Evolutionary conservation across 2,113 vertebrate genomes (phyloP).

Genomic region (Gambusia holbrooki): DNA sequence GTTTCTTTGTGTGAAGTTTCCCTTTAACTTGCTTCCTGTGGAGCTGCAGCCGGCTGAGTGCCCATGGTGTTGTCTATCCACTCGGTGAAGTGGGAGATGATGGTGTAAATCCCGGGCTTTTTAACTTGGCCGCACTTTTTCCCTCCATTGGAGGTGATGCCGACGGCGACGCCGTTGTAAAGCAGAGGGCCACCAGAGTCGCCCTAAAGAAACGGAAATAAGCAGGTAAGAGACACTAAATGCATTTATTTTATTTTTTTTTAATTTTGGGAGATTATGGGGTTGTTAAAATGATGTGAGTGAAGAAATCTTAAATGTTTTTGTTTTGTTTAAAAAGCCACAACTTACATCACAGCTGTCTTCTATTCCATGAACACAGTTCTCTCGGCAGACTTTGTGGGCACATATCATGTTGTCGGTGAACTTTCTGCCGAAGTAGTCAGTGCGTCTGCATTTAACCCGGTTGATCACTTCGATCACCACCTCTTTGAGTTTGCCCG

Average conservation of each 20-base stretch:
- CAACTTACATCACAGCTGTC: slow-evolving; percentile 80
- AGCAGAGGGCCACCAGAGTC: slow-evolving; percentile 75
- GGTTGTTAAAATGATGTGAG: no score
- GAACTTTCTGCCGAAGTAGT: slow-evolving; percentile 76
- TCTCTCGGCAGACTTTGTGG: slow-evolving; percentile 38
- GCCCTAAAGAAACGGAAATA: slow-evolving; percentile 36
- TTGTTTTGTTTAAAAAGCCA: not conserved
- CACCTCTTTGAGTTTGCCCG: slow-evolving; percentile 77
- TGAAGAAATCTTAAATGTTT: no score
- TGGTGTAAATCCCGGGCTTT: slow-evolving; percentile 87
- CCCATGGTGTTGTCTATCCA: slow-evolving; percentile 80
- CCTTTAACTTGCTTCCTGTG: not conserved
- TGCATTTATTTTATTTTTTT: no score
- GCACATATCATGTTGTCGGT: slow-evolving; percentile 82
- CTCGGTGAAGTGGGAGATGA: slow-evolving; percentile 82
- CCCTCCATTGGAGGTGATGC: slow-evolving; percentile 88
- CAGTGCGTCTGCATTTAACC: slow-evolving; percentile 43
- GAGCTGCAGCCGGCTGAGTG: not conserved
- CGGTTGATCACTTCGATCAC: slow-evolving; percentile 48
- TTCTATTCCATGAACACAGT: slow-evolving; percentile 36
- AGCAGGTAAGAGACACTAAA: not conserved
- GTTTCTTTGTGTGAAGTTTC: not conserved
- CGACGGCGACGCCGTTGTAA: slow-evolving; percentile 74
- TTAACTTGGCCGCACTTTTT: slow-evolving; percentile 81
- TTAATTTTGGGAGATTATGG: no score